Evolutionary conservation across 2,113 vertebrate genomes (phyloP).

Genomic region (Cisticola juncidis): DNA sequence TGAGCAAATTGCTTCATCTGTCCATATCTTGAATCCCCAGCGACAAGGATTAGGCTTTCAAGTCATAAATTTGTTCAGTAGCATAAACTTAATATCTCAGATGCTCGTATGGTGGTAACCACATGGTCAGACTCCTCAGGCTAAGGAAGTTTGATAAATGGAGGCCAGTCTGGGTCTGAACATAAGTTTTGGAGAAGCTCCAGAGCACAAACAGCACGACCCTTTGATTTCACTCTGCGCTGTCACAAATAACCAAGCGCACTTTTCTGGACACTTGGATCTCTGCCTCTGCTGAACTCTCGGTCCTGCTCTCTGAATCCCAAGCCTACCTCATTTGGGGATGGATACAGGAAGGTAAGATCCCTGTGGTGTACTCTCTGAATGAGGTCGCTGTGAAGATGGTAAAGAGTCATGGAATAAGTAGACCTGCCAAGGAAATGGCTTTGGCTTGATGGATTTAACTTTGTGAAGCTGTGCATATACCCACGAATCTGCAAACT

Average conservation of each 20-base stretch:
- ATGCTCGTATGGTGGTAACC: slow-evolving; percentile 13
- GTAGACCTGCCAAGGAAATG: not conserved
- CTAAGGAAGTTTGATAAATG: slow-evolving; percentile 34
- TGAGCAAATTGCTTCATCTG: slow-evolving; percentile 17
- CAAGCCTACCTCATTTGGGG: not conserved
- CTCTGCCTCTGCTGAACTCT: not conserved
- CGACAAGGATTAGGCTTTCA: slow-evolving; percentile 33
- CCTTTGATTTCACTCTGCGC: not conserved
- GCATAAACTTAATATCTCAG: slow-evolving; percentile 36
- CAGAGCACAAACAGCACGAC: not conserved
- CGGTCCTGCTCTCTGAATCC: not conserved
- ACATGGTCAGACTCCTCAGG: not conserved
- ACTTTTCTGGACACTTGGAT: not conserved
- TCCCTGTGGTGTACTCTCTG: not conserved
- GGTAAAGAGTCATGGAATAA: not conserved
- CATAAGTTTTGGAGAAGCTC: slow-evolving; percentile 29
- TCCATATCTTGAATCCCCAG: not conserved
- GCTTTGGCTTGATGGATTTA: not conserved
- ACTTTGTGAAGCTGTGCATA: not conserved
- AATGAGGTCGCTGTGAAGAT: not conserved
- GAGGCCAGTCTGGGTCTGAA: not conserved
- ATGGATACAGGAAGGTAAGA: not conserved
- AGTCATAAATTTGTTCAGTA: slow-evolving; percentile 44
- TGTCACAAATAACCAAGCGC: not conserved
- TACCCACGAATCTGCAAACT: not conserved